These are phyloP conservation scores for Coelinius sp. DNA, from an alignment of 2,888 invertebrate genomes.

Conservation along the genomic window DNA sequence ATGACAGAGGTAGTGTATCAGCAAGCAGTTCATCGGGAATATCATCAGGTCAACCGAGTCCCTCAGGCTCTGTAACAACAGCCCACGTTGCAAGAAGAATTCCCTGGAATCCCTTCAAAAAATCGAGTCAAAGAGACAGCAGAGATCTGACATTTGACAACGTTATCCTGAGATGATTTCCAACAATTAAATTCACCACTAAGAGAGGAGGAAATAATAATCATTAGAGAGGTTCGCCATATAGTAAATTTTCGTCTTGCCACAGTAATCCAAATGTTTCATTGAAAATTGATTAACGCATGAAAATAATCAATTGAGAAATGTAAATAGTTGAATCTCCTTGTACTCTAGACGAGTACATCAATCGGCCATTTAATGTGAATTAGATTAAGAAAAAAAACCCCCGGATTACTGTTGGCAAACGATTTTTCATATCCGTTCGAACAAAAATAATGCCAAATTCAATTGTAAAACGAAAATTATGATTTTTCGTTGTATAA, in stretches of 20 bases:
- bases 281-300: conserved; percentile 2
- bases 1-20: conserved; percentile 73
- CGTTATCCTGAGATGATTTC: conserved; percentile 74
- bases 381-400: conserved; percentile 28
- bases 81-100: conserved; percentile 72
- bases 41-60: conserved; percentile 75
- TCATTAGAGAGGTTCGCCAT: conserved; percentile 31
- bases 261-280: conserved; percentile 26
- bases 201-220: conserved; percentile 29
- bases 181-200: not conserved
- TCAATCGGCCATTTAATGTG: conserved; percentile 45
- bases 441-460: conserved; percentile 25
- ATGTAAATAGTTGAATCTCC: conserved; percentile 13
- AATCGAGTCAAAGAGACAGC: conserved; percentile 75
- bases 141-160: conserved; percentile 73
- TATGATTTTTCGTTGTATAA: conserved; percentile 14
- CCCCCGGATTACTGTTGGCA: not conserved
- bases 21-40: conserved; percentile 75
- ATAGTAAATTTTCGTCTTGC: conserved; percentile 27
- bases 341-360: conserved; percentile 28
- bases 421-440: conserved; percentile 3
- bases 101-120: conserved; percentile 83
- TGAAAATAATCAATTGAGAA: not conserved
- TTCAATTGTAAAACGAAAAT: not conserved
- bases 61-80: conserved; percentile 73